Evolutionary conservation across 2,888 invertebrate genomes (phyloP).

Genomic region (Meliscaeva auricollis): DNA sequence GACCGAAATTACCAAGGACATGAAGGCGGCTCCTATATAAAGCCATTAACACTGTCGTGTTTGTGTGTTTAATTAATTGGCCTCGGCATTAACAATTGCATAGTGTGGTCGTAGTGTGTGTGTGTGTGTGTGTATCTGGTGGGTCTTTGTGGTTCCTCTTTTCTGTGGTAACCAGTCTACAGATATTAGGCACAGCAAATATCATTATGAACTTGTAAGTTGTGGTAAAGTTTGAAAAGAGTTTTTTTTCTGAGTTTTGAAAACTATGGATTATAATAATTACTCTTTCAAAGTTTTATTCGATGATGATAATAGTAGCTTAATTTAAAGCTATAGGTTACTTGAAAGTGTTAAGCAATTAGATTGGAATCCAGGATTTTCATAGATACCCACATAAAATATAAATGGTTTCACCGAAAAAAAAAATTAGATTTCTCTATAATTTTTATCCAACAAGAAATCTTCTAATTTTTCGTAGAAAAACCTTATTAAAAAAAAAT

Average conservation of each 20-base stretch:
- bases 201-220: not conserved
- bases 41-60: slow-evolving; percentile 65
- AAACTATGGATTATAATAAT: slow-evolving; percentile 18
- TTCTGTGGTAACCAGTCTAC: slow-evolving; percentile 5
- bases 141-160: slow-evolving; percentile 25
- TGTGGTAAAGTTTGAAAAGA: not conserved
- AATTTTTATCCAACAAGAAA: no score
- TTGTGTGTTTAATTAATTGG: slow-evolving; percentile 67
- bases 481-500: no score
- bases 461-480: no score
- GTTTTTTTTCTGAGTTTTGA: not conserved
- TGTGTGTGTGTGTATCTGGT: not conserved
- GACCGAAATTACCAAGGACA: slow-evolving; percentile 9
- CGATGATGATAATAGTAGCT: not conserved
- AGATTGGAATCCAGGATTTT: no score
- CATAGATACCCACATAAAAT: no score
- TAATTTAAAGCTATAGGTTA: no score
- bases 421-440: no score
- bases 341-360: no score
- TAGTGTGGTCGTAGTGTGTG: not conserved
- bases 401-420: no score
- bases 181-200: slow-evolving; percentile 19
- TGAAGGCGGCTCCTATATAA: slow-evolving; percentile 7
- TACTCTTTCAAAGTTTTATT: slow-evolving; percentile 3
- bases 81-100: slow-evolving; percentile 56